Evolutionary conservation across 2,113 vertebrate species (phyloP), one percentile per base, ranked within the genome.

Genomic region (Ochotona princeps): DNA sequence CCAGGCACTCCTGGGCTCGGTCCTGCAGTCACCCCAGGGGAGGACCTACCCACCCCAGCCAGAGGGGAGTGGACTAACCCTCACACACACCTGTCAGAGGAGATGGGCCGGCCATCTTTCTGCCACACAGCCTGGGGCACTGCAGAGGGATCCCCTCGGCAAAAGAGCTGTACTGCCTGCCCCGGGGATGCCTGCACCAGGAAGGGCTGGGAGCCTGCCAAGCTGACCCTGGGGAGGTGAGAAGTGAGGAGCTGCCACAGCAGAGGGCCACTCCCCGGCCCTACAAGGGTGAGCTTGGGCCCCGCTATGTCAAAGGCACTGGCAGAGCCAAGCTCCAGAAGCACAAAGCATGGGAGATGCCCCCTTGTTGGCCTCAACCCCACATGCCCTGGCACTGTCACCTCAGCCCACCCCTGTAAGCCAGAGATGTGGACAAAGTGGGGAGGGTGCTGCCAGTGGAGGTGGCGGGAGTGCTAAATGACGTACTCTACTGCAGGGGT

Each of bases 161-260:
- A 99, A 85, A 98, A 97, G 94, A 99, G 97, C 73, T 98, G 98
- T 12, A 99, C 97, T 0, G 95, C 98, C 98, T 99, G 99, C 35
- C 99, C 99, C 57, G 95, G 90, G 0, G 92, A 87, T 12, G 98
- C 99, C 90, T 99, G 99, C 95, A 99, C 98, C 35, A 98, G 86
- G 61, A 98, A 97, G 1, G 98, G 98, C 94, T 98, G 98, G 0
- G 84, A 92, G 97, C 98, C 98, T 49, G 99, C 98, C 95, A 99
- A 97, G 96, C 95, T 94, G 83, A 98, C 80, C 97, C 99, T 98
- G 93, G 97, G 93, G 98, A 92, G 96, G 69, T 49, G 32, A 23
- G 49, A 10, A 12, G 69, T 4, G 20, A 78, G 26, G 28, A 8
- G 20, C 92, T 38, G 17, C 18, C 10, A 0, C 51, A 18, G 21